These are phyloP conservation scores for Macaria notata DNA, from an alignment of 2,888 invertebrate species.

Conservation along the genomic window DNA sequence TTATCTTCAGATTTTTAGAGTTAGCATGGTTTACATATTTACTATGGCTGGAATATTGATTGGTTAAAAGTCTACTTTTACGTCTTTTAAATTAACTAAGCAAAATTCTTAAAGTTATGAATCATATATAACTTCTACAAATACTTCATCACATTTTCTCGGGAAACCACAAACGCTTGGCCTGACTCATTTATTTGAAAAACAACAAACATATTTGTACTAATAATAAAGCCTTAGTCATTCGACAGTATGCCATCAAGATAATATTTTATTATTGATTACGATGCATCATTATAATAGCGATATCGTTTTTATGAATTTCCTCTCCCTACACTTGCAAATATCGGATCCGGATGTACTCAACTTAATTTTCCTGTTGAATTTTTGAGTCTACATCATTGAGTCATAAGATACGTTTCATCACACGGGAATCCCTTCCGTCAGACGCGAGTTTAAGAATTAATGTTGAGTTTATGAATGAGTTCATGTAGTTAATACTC, in stretches of 20 bases:
- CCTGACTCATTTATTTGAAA: constrained; percentile 57
- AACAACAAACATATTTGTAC: constrained; percentile 25
- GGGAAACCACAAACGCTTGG: constrained; percentile 43
- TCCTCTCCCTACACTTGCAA: constrained; percentile 5
- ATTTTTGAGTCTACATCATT: constrained; percentile 27
- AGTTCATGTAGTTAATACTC: constrained; percentile 26
- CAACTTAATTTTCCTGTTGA: constrained; percentile 29
- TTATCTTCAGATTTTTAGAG: too few relatives aligned
- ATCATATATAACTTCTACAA: neutral
- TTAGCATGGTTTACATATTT: too few relatives aligned
- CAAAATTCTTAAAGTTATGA: too few relatives aligned
- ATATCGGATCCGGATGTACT: constrained; percentile 7
- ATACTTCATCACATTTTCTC: constrained; percentile 38
- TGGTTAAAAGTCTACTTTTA: too few relatives aligned
- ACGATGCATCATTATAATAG: constrained; percentile 27
- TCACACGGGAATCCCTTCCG: constrained; percentile 39
- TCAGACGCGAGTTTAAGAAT: constrained; percentile 29
- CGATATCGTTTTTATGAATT: constrained; percentile 17
- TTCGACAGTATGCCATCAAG: constrained; percentile 28
- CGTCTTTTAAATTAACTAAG: too few relatives aligned
- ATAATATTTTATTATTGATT: constrained; percentile 39
- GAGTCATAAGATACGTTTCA: constrained; percentile 34
- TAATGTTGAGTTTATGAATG: constrained; percentile 27
- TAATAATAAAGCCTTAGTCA: constrained; percentile 26
- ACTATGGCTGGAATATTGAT: too few relatives aligned